Evolutionary conservation across 2,888 invertebrate genomes (phyloP).

Genomic region (Protodeltote pygarga): DNA sequence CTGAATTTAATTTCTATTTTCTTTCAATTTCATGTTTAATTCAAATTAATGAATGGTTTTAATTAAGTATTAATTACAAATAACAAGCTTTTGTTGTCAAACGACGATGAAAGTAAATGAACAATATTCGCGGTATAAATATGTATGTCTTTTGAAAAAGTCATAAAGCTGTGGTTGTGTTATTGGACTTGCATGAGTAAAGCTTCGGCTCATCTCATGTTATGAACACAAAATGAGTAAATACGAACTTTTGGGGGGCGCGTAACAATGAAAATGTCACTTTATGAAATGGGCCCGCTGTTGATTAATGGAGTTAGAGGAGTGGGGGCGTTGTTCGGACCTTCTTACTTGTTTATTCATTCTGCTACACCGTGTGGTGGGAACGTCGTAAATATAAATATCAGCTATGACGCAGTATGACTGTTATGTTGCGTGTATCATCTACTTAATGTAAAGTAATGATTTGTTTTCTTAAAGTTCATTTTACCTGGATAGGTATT

Average conservation of each 20-base stretch:
- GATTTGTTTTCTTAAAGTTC: conserved; percentile 25
- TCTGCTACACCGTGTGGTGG: conserved; percentile 39
- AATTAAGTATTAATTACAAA: conserved; percentile 5
- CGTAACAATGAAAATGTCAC: conserved; percentile 84
- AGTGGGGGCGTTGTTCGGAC: conserved; percentile 66
- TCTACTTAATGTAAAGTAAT: conserved; percentile 28
- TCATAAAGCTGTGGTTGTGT: conserved; percentile 60
- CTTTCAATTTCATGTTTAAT: too few relatives aligned
- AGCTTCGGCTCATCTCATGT: conserved; percentile 61
- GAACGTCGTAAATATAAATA: conserved; percentile 61
- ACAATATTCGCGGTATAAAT: conserved; percentile 31
- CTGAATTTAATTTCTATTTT: too few relatives aligned
- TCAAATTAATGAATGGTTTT: too few relatives aligned
- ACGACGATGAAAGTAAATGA: conserved; percentile 32
- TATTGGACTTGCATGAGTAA: conserved; percentile 64
- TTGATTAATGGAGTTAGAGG: conserved; percentile 80
- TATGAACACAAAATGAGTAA: conserved; percentile 75
- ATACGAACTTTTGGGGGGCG: conserved; percentile 73
- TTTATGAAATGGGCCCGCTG: conserved; percentile 79
- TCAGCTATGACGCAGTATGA: conserved; percentile 35
- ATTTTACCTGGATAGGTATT: conserved; percentile 6
- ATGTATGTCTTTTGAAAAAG: conserved; percentile 44
- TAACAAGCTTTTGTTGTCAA: conserved; percentile 1
- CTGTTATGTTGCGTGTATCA: conserved; percentile 8
- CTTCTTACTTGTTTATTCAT: conserved; percentile 75